Evolutionary conservation across 2,113 vertebrate species (phyloP).

Genomic region (Rhinoderma darwinii): DNA sequence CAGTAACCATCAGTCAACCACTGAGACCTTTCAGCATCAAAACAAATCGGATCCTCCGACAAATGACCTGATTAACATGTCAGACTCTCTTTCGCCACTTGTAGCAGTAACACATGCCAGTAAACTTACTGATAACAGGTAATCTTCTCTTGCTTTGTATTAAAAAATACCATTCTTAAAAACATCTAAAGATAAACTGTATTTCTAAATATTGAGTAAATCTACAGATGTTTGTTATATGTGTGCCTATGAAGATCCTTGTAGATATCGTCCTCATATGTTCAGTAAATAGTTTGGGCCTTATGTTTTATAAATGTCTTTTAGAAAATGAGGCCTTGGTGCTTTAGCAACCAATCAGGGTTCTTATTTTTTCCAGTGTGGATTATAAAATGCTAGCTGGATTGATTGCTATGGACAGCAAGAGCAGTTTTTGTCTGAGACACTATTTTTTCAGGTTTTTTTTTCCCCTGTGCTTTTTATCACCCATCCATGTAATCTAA

Average conservation of each 20-base stretch:
- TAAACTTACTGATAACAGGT: conserved; percentile 76
- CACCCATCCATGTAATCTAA: too few relatives aligned
- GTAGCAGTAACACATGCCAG: conserved; percentile 70
- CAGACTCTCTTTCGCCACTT: conserved; percentile 69
- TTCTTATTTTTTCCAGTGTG: too few relatives aligned
- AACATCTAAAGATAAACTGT: not conserved
- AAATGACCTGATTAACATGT: conserved; percentile 77
- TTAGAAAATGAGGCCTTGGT: too few relatives aligned
- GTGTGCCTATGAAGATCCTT: not conserved
- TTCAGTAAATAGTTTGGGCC: too few relatives aligned
- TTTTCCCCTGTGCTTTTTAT: too few relatives aligned
- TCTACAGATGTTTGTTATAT: not conserved
- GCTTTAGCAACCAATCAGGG: too few relatives aligned
- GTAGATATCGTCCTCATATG: too few relatives aligned
- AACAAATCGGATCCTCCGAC: conserved; percentile 64
- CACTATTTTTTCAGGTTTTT: too few relatives aligned
- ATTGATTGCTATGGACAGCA: too few relatives aligned
- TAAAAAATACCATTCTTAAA: not conserved
- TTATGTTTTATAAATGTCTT: too few relatives aligned
- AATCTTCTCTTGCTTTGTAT: conserved; percentile 11
- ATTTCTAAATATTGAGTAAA: not conserved
- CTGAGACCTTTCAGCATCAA: conserved; percentile 75
- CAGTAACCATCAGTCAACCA: conserved; percentile 72
- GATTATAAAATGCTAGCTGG: too few relatives aligned
- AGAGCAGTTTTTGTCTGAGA: too few relatives aligned